phyloP scores from a whole-genome alignment of 2,888 invertebrate species.

The Augochlorella aurata region DNA sequence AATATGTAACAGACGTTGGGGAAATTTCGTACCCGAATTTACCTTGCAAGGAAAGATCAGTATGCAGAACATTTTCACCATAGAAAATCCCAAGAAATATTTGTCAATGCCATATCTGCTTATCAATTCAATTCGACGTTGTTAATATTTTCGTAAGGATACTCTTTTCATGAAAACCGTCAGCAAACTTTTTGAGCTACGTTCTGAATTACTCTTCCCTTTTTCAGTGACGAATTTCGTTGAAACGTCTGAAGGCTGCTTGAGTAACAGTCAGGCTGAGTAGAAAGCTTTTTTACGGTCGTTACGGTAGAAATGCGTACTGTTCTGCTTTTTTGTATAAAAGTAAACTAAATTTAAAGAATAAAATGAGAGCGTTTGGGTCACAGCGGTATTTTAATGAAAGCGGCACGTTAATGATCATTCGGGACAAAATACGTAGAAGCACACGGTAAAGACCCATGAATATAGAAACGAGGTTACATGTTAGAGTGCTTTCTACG shows the following conservation, averaged over 20 bases:
- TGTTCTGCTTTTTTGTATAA: not conserved
- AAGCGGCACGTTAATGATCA: conserved; percentile 5
- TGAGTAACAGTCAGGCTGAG: not conserved
- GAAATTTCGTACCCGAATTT: not conserved
- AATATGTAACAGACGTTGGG: too few relatives aligned
- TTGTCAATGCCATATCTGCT: not conserved
- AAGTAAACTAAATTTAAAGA: not conserved
- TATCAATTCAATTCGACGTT: not conserved
- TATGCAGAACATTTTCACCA: not conserved
- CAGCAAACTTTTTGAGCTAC: not conserved
- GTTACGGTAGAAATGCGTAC: not conserved
- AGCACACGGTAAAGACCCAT: not conserved
- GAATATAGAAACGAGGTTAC: not conserved
- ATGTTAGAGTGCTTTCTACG: not conserved
- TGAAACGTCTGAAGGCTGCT: not conserved
- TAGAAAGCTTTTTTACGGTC: not conserved
- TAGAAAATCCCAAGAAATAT: not conserved
- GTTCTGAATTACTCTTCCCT: not conserved
- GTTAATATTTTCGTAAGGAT: not conserved
- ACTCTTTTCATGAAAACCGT: not conserved
- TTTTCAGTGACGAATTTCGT: not conserved
- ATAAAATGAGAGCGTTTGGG: not conserved
- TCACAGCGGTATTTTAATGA: not conserved
- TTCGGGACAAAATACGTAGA: not conserved
- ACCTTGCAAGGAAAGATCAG: not conserved